phyloP scores from a whole-genome alignment of 2,797 vertebrate genomes.

The Sebastes elongatus region DNA sequence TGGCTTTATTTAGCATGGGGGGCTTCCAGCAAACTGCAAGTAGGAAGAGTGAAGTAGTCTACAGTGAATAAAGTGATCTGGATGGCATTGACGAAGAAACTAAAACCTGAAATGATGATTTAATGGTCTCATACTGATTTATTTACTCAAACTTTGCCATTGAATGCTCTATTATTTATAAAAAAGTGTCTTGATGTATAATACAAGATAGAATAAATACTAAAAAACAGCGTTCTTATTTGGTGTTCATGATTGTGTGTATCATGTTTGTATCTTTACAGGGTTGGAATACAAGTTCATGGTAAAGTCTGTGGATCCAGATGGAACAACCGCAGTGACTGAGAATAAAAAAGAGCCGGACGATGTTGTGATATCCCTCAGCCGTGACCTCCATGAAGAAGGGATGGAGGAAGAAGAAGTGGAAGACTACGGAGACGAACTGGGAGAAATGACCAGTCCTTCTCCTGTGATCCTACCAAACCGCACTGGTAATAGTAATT shows the following conservation, averaged over 20 bases:
- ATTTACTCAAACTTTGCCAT: background rate
- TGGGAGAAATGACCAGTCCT: background rate
- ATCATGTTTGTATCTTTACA: conserved; percentile 38
- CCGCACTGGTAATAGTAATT: conserved; percentile 48
- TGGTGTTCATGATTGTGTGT: background rate
- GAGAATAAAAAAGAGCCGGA: background rate
- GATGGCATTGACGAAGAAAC: background rate
- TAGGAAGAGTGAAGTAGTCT: too few relatives aligned
- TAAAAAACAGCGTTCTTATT: background rate
- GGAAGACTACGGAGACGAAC: conserved; percentile 12
- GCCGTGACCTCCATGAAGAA: conserved; percentile 8
- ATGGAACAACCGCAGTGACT: conserved; percentile 31
- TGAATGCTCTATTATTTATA: background rate
- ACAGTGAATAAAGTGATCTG: too few relatives aligned
- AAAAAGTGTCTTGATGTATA: background rate
- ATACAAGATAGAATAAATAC: background rate
- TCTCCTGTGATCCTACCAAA: conserved; percentile 33
- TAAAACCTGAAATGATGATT: background rate
- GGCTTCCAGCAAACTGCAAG: too few relatives aligned
- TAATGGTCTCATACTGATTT: background rate
- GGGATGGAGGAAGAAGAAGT: conserved; percentile 15
- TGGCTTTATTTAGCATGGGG: too few relatives aligned
- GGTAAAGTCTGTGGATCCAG: conserved; percentile 78
- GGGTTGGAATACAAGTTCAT: conserved; percentile 74
- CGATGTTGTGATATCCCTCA: conserved; percentile 1